These are phyloP conservation scores for Dusona sp. DNA, from an alignment of 2,888 invertebrate genomes.

Conservation along the genomic window DNA sequence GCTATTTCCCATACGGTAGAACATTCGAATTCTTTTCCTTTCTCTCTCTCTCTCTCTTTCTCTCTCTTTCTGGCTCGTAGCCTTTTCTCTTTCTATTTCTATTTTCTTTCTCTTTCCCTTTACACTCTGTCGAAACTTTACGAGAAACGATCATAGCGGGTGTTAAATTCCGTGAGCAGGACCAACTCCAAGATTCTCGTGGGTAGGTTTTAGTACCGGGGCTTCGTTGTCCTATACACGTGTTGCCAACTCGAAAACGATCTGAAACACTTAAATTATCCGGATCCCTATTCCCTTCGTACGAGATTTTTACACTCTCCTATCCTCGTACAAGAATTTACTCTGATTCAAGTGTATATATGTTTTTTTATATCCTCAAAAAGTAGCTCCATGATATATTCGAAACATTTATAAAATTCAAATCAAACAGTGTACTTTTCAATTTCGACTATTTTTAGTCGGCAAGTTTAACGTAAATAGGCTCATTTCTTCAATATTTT, in stretches of 20 bases:
- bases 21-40: conserved; percentile 32
- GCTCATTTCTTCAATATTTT: background rate
- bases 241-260: conserved; percentile 55
- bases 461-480: background rate
- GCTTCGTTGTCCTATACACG: conserved; percentile 31
- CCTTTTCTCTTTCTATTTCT: background rate
- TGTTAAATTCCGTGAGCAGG: conserved; percentile 65
- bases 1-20: conserved; percentile 52
- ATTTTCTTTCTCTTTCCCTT: conserved; percentile 12
- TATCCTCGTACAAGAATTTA: conserved; percentile 4
- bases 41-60: conserved; percentile 26
- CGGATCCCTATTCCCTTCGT: conserved; percentile 5
- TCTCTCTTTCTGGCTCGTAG: conserved; percentile 18
- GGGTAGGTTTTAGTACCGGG: conserved; percentile 46
- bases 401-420: no score
- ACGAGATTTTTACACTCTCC: conserved; percentile 3
- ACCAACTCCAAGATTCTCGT: conserved; percentile 51
- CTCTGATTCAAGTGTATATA: background rate
- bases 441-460: background rate
- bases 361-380: background rate
- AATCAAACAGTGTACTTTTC: background rate
- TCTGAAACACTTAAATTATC: conserved; percentile 20
- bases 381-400: background rate
- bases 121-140: conserved; percentile 57
- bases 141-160: conserved; percentile 66